Evolutionary conservation across 2,113 vertebrate species (phyloP).

Genomic region (Leptocoma aspasia): DNA sequence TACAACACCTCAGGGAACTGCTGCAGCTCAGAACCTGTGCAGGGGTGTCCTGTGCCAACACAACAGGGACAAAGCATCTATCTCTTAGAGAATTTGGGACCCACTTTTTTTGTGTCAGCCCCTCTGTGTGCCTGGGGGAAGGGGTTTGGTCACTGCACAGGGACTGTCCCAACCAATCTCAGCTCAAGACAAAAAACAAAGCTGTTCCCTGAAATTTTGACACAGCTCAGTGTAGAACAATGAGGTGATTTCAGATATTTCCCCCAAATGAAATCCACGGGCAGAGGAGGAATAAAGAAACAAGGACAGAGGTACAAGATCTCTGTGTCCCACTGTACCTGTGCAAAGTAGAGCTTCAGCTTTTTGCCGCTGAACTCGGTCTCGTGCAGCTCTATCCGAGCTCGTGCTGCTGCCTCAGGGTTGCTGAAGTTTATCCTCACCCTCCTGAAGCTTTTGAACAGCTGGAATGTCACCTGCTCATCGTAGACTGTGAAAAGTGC

Average conservation of each 20-base stretch:
- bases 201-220: neutral
- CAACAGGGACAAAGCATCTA: neutral
- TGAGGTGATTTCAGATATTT: neutral
- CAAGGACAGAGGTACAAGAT: neutral
- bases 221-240: neutral
- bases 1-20: neutral
- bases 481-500: slow-evolving; percentile 90
- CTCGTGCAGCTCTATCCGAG: slow-evolving; percentile 92
- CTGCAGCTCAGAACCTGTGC: neutral
- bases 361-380: slow-evolving; percentile 88
- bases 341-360: slow-evolving; percentile 94
- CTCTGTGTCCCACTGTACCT: slow-evolving; percentile 69
- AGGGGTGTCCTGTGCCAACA: neutral
- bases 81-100: neutral
- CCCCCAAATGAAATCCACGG: neutral
- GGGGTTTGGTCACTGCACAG: neutral
- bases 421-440: slow-evolving; percentile 95
- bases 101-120: neutral
- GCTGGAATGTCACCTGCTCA: slow-evolving; percentile 88
- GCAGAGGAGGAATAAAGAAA: neutral
- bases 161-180: neutral
- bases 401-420: slow-evolving; percentile 90
- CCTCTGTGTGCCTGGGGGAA: neutral
- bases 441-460: slow-evolving; percentile 95
- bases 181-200: neutral